phyloP scores from a whole-genome alignment of 2,113 vertebrate genomes.

The Laterallus jamaicensis region DNA sequence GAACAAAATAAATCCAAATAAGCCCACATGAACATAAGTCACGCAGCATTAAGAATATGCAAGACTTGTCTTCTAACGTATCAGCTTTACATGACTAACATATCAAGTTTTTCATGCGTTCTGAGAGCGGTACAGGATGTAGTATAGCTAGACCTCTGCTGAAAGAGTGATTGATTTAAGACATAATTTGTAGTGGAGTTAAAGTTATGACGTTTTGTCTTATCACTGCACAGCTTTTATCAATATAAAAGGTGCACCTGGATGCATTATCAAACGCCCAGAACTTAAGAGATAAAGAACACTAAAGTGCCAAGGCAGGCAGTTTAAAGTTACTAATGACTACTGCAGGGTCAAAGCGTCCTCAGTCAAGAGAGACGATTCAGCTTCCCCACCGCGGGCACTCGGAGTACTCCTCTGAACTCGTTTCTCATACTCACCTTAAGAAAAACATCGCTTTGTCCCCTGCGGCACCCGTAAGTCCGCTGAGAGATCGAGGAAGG shows the following conservation, averaged over 20 bases:
- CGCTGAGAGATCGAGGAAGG: fast-evolving
- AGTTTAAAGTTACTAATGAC: neutral
- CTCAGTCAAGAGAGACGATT: neutral
- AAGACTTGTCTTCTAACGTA: neutral
- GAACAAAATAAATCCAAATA: neutral
- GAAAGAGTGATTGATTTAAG: neutral
- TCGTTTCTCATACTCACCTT: fast-evolving
- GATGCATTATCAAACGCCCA: neutral
- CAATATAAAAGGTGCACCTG: neutral
- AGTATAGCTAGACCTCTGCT: neutral
- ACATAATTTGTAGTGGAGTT: neutral
- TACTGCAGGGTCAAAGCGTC: neutral
- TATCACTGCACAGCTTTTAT: neutral
- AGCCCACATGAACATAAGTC: neutral
- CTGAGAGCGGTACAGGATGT: neutral
- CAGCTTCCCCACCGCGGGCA: fast-evolving
- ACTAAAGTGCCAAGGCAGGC: neutral
- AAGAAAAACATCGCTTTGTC: neutral
- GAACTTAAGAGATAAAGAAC: neutral
- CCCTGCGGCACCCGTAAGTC: fast-evolving
- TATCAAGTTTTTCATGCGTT: neutral
- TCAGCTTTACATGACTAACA: neutral
- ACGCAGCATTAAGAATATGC: neutral
- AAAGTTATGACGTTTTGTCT: neutral
- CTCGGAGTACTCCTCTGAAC: fast-evolving